A percentile compares a stretch with the other conserved stretches of the same genome.
Evolutionary conservation across 1,140 invertebrate genomes (phyloP).

Genomic region (Scaptomyza graminum): DNA sequence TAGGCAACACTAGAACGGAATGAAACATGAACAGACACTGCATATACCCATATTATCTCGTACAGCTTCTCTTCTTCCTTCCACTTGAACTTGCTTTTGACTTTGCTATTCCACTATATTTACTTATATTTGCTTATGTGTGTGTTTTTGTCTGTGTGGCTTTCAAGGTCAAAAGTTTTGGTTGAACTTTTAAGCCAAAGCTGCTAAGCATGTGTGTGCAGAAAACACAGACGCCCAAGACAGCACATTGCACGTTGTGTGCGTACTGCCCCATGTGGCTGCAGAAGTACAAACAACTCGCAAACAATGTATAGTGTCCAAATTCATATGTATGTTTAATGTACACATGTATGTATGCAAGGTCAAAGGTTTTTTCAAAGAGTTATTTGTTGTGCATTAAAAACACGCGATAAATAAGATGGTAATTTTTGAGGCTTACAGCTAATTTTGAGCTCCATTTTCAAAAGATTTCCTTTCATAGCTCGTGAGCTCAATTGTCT

Average conservation of each 20-base stretch:
- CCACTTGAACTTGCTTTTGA: not conserved
- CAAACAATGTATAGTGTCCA: not conserved
- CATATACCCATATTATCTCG: not conserved
- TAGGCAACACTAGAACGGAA: not conserved
- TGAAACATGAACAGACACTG: constrained; percentile 26
- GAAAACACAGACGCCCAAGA: constrained; percentile 24
- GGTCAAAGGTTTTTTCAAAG: no score
- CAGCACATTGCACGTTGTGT: constrained; percentile 24
- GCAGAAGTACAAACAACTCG: not conserved
- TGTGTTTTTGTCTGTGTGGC: constrained; percentile 25
- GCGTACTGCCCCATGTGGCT: constrained; percentile 18
- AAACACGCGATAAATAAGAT: not conserved
- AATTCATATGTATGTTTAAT: no score
- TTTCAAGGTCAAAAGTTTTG: constrained; percentile 69
- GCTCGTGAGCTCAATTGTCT: not conserved
- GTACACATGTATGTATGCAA: no score
- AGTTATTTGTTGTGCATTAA: no score
- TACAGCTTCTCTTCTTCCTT: not conserved
- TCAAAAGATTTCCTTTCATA: no score
- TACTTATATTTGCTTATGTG: not conserved
- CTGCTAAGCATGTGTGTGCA: constrained; percentile 53
- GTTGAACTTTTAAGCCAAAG: constrained; percentile 59
- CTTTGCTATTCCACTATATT: not conserved
- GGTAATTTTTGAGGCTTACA: not conserved
- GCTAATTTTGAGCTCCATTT: no score